phyloP scores from a whole-genome alignment of 2,888 invertebrate species.

The Harpalus rubripes region DNA sequence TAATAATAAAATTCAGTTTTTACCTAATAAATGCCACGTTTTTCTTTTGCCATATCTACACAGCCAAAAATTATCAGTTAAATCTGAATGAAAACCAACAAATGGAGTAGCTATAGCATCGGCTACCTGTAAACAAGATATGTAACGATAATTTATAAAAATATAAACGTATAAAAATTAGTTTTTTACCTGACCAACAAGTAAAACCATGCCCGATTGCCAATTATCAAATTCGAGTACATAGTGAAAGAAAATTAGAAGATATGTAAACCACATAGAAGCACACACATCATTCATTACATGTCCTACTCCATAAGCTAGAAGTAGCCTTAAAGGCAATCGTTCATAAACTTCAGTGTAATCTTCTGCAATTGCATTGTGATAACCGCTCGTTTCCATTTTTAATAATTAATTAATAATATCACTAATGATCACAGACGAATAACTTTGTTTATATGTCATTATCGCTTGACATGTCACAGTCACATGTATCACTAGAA shows the following conservation, averaged over 20 bases:
- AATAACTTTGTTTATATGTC: slow-evolving; percentile 49
- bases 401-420: slow-evolving; percentile 9
- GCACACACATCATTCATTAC: slow-evolving; percentile 96
- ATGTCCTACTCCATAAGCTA: slow-evolving; percentile 90
- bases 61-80: slow-evolving; percentile 82
- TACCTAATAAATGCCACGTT: slow-evolving; percentile 94
- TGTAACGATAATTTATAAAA: neutral
- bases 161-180: neutral
- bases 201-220: slow-evolving; percentile 83
- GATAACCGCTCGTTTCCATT: slow-evolving; percentile 68
- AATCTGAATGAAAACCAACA: slow-evolving; percentile 91
- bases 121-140: slow-evolving; percentile 78
- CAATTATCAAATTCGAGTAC: slow-evolving; percentile 81
- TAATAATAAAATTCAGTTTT: slow-evolving; percentile 68
- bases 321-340: slow-evolving; percentile 75
- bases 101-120: slow-evolving; percentile 95
- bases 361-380: slow-evolving; percentile 74
- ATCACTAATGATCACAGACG: slow-evolving; percentile 6
- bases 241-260: slow-evolving; percentile 88
- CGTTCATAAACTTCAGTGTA: slow-evolving; percentile 78
- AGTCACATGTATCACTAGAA: slow-evolving; percentile 52
- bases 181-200: slow-evolving; percentile 88
- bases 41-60: slow-evolving; percentile 90
- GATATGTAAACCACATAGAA: slow-evolving; percentile 97
- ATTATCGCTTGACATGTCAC: slow-evolving; percentile 52